Percentiles rank a stretch among this genome's conserved stretches.
These are phyloP conservation scores for Ceratosolen fusciceps DNA, from an alignment of 1,140 invertebrate genomes.

Conservation along the genomic window DNA sequence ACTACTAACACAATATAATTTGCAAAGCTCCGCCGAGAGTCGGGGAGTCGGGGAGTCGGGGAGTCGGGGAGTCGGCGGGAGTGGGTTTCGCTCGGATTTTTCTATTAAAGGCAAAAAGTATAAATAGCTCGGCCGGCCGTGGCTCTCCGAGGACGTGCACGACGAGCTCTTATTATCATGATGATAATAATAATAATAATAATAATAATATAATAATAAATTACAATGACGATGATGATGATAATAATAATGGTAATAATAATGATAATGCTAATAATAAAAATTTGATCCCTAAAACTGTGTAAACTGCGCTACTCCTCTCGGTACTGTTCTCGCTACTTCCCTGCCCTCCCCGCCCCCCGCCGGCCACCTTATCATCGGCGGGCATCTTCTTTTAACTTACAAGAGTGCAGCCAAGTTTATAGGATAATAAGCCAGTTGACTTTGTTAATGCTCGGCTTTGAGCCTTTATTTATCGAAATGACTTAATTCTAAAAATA, in stretches of 20 bases:
- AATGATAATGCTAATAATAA: neutral
- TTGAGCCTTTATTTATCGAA: neutral
- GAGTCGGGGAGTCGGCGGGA: too few species aligned
- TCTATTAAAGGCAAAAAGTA: neutral
- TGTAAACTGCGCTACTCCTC: neutral
- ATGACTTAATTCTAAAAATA: neutral
- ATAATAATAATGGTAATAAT: too few species aligned
- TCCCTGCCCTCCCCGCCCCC: too few species aligned
- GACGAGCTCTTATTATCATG: too few species aligned
- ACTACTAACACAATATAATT: neutral
- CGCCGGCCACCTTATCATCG: too few species aligned
- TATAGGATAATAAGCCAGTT: neutral
- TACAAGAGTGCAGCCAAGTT: neutral
- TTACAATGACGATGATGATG: too few species aligned
- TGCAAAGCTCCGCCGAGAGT: neutral
- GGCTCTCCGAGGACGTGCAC: too few species aligned
- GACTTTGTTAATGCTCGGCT: neutral
- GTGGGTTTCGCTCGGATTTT: neutral
- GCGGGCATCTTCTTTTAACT: neutral
- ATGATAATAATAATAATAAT: too few species aligned
- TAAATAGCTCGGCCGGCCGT: neutral
- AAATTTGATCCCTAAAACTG: neutral
- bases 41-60: too few species aligned
- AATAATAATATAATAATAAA: too few species aligned
- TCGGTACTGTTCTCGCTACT: too few species aligned